Base-by-base conservation (phyloP, 2,888 invertebrate species). In the Drosophila longiperda region DNA sequence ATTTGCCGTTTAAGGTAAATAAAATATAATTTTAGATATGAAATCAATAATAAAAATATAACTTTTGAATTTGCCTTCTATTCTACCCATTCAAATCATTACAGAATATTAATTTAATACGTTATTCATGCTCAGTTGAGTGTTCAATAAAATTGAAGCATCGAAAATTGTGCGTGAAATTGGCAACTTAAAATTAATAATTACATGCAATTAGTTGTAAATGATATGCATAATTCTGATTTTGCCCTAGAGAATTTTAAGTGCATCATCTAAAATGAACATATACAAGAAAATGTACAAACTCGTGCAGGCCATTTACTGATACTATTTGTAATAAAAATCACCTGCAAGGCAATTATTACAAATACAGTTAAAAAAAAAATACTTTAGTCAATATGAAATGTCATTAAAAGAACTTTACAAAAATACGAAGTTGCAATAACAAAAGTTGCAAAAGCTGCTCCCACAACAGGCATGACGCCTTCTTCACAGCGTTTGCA, bases 181-280 rank as follows among this genome's bases (percentile, higher is more conserved):
- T 83, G 68, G 49, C 62, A 61, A 70, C 53, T 68, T 73, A 52
- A 85, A 74, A 42, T 50, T 83, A 74, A 42, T 48, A 42, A 86
- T 69, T 82, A 53, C 65, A 61, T 55, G 50, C 49, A 88, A 83
- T 78, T 83, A 78, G 76, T 78, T 67, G 68, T 53, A 75, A 77
- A 66, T 71, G 42, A 83, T 69, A 68, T 71, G 65, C 70, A 78
- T 48, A 63, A 66, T 49, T 34, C 1, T 8, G 42, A 69, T 23
- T 26, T n/a, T 34, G 26, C n/a, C 32, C n/a, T 26, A 50, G 15
- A 23, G 36, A 32, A 33, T 29, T 17, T n/a, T 5, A 9, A 34
- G 8, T 7, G 20, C 29, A 9, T 32, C 29, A 8, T 34, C 9
- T 1, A 12, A 49, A 36, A 36, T n/a, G 17, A 11, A 5, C 7